Evolutionary conservation across 2,888 invertebrate genomes (phyloP).

Genomic region (Mimas tiliae): DNA sequence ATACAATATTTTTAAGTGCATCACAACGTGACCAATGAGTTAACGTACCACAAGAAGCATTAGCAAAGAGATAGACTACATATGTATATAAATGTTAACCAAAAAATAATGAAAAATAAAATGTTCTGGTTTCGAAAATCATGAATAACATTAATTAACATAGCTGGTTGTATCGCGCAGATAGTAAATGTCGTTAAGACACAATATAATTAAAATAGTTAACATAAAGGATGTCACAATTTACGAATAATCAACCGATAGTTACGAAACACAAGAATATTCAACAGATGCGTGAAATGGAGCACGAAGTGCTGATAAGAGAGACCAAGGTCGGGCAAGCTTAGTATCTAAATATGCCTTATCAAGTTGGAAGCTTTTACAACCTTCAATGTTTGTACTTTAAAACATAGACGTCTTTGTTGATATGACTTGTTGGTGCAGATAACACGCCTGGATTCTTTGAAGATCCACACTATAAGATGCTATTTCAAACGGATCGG

Average conservation of each 20-base stretch:
- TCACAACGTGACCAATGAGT: too few species aligned
- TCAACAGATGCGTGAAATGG: constrained; percentile 26
- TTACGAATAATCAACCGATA: not conserved
- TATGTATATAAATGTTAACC: too few species aligned
- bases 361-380: constrained; percentile 57
- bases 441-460: constrained; percentile 41
- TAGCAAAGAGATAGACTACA: too few species aligned
- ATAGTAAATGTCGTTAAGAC: not conserved
- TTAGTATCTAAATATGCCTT: constrained; percentile 35
- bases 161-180: not conserved
- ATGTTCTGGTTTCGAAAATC: too few species aligned
- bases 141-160: too few species aligned
- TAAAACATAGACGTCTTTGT: constrained; percentile 56
- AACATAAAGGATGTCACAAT: not conserved
- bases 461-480: not conserved
- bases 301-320: constrained; percentile 34
- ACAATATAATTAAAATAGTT: not conserved
- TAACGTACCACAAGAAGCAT: too few species aligned
- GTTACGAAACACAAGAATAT: constrained; percentile 1
- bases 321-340: constrained; percentile 38
- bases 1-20: too few species aligned
- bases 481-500: constrained; percentile 2
- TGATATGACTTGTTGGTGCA: constrained; percentile 45
- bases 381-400: constrained; percentile 52
- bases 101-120: too few species aligned